These are phyloP conservation scores for Pecten maximus DNA, from an alignment of 2,888 invertebrate genomes.

Conservation along the genomic window DNA sequence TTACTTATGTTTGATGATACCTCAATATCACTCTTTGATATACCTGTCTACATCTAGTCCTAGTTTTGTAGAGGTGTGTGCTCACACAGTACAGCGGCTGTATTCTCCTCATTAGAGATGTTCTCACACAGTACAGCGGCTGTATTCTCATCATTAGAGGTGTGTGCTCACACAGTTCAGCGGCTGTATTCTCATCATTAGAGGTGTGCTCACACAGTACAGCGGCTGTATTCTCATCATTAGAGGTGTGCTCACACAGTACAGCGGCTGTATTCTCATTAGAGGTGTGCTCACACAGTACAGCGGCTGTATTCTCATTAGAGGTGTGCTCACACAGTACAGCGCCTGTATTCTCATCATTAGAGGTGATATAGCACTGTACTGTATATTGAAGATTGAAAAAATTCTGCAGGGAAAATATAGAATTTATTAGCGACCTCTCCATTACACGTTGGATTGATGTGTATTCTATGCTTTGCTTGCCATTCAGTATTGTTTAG, in stretches of 20 bases:
- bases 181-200: background rate
- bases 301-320: too few relatives aligned
- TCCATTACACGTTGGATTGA: background rate
- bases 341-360: too few relatives aligned
- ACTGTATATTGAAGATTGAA: too few relatives aligned
- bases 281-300: background rate
- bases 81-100: too few relatives aligned
- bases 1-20: background rate
- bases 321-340: background rate
- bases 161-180: too few relatives aligned
- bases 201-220: background rate
- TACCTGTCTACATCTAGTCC: background rate
- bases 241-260: too few relatives aligned
- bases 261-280: background rate
- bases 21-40: slow-evolving; percentile 7
- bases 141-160: too few relatives aligned
- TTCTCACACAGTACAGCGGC: background rate
- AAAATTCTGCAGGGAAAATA: background rate
- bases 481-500: background rate
- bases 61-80: background rate
- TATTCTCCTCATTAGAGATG: background rate
- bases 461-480: background rate
- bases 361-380: too few relatives aligned
- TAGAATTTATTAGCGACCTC: background rate
- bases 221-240: too few relatives aligned